These are phyloP conservation scores for Anoplophora glabripennis DNA, from an alignment of 1,140 invertebrate genomes.

Conservation along the genomic window DNA sequence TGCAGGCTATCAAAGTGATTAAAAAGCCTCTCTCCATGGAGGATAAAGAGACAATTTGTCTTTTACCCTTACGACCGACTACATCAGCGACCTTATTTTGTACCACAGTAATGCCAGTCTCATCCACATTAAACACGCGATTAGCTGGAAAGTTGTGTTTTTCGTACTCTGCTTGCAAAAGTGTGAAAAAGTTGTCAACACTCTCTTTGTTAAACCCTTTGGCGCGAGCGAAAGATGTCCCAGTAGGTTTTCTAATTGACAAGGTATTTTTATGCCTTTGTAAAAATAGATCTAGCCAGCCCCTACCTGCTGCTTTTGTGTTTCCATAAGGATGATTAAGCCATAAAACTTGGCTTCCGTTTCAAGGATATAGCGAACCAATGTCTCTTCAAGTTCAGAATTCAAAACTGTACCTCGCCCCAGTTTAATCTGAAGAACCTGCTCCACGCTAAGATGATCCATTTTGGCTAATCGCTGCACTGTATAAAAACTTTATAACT, in stretches of 20 bases:
- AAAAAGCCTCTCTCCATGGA: conserved; percentile 47
- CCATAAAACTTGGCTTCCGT: too few relatives aligned
- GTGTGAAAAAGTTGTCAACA: conserved; percentile 10
- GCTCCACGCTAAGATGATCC: too few relatives aligned
- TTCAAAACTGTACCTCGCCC: too few relatives aligned
- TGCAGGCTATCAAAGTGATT: conserved; percentile 44
- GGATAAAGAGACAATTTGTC: conserved; percentile 49
- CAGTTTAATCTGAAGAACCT: too few relatives aligned
- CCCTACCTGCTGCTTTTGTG: too few relatives aligned
- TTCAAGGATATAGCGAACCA: too few relatives aligned
- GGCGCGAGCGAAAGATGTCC: conserved; percentile 15
- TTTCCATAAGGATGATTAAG: too few relatives aligned
- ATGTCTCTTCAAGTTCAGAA: too few relatives aligned
- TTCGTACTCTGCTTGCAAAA: conserved; percentile 12
- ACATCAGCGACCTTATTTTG: conserved; percentile 4
- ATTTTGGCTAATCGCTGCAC: too few relatives aligned
- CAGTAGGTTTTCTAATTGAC: conserved; percentile 6
- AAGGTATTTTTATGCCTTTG: conserved; percentile 3
- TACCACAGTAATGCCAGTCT: background rate
- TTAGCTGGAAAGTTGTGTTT: conserved; percentile 13
- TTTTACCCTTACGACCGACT: conserved; percentile 33
- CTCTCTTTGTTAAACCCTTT: conserved; percentile 16
- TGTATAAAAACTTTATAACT: too few relatives aligned
- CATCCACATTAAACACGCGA: conserved; percentile 13
- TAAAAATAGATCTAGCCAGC: conserved; percentile 17